Base-by-base conservation (phyloP, 2,113 vertebrate genomes). In the Pangasianodon hypophthalmus region DNA sequence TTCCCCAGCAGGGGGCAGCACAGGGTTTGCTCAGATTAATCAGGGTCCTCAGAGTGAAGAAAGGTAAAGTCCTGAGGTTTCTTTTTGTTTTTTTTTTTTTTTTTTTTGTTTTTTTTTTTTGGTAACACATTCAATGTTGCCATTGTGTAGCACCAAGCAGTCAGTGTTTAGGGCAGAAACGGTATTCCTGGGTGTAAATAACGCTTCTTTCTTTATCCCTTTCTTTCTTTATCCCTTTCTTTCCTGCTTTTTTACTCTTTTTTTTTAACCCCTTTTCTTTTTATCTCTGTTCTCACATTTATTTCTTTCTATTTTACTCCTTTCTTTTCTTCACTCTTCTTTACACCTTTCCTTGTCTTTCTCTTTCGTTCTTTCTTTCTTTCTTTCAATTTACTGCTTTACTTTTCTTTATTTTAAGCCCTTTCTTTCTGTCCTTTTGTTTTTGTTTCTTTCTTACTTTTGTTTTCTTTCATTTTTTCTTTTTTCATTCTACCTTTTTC, bases 1-100 rank as follows among this genome's bases (percentile, higher is more conserved):
- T 50, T 29, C 46, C 2, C 77, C 77, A 80, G 77, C 77, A 80
- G 77, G 77, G 77, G 77, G 77, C 77, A 80, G 77, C 26, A 50
- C 11, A 80, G 24, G 26, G 46, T 6, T 50, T 29, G 24, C 3
- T 2, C 0, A 80, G 1, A 48, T 79, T 79, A 48, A 48, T 73
- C 32, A 41, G 67, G 67, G 11, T 11, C 37, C 6, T 19, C 32
- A 44, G 18, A 73, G 6, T 19, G 37, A 32, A 32, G 6, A 11
- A 37, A 37, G 37, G 37, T 37, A 37, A 37, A 67, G 64, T 67
- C 14, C 37, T 37, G 13, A 32, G 37, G 37, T 71, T 11, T 11
- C n/a, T n/a, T n/a, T n/a, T n/a, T n/a, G n/a, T 29, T 29, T 9
- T 64, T 64, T 62, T 62, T 8, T 8, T 8, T 26, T 62, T 8